phyloP scores from a whole-genome alignment of 2,113 vertebrate genomes.

The Ailuropoda melanoleuca region DNA sequence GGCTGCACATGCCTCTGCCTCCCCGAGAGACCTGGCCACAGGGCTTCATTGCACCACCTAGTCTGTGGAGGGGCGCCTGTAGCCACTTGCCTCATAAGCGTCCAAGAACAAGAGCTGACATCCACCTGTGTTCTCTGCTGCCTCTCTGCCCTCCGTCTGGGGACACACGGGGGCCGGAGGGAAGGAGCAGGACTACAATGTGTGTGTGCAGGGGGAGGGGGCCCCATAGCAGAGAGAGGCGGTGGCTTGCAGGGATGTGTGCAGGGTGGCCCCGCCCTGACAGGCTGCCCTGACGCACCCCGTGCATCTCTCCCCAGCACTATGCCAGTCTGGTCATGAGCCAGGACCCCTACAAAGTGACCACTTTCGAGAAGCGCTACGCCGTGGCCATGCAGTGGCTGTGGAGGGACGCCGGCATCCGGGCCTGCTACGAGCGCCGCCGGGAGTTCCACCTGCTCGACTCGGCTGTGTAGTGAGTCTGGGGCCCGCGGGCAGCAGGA shows the following conservation, averaged over 20 bases:
- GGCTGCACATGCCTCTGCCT: rapidly evolving
- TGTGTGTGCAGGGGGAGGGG: neutral
- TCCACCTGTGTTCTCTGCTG: neutral
- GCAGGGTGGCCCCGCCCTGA: neutral
- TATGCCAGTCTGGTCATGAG: conserved; percentile 85
- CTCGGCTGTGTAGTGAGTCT: conserved; percentile 92
- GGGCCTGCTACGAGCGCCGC: conserved; percentile 89
- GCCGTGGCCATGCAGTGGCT: conserved; percentile 84
- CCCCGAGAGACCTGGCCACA: neutral
- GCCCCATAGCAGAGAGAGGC: neutral
- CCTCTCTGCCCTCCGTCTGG: neutral
- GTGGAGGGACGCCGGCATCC: conserved; percentile 89
- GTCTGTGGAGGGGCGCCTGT: neutral
- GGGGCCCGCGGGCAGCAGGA: rapidly evolving
- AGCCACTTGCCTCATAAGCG: neutral
- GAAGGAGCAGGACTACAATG: neutral
- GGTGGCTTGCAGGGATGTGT: neutral
- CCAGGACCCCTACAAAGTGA: conserved; percentile 85
- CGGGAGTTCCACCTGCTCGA: conserved; percentile 93
- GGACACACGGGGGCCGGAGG: neutral
- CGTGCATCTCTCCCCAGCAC: conserved; percentile 71
- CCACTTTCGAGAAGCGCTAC: conserved; percentile 78
- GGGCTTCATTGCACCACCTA: too few species aligned
- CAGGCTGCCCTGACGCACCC: neutral
- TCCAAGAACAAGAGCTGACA: neutral